Conservation (phyloP, 2,888 invertebrate genomes). For the Campoplex capitator region DNA sequence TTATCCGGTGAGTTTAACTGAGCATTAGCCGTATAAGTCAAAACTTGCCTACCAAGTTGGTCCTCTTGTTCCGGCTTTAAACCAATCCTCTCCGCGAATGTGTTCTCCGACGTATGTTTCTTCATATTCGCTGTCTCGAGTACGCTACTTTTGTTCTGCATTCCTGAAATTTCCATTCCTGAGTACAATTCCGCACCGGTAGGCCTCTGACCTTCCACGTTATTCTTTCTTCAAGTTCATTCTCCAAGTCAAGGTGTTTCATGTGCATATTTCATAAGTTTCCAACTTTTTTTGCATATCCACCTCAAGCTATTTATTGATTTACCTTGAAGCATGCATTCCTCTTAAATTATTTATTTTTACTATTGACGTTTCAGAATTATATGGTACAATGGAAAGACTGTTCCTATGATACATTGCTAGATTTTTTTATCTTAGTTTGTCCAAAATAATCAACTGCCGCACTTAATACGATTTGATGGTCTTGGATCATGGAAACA, state of each 20-base stretch:
- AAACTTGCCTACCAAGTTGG: slow-evolving; percentile 79
- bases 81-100: slow-evolving; percentile 54
- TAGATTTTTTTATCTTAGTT: background rate
- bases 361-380: background rate
- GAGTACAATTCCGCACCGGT: slow-evolving; percentile 51
- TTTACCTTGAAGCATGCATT: background rate
- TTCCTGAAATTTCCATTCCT: slow-evolving; percentile 58
- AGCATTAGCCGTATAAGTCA: slow-evolving; percentile 81
- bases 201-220: slow-evolving; percentile 7
- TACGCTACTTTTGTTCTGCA: slow-evolving; percentile 50
- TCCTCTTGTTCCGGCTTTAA: slow-evolving; percentile 56
- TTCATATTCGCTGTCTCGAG: slow-evolving; percentile 64
- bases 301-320: background rate
- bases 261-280: slow-evolving; percentile 1
- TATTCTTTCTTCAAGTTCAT: slow-evolving; percentile 35
- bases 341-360: background rate
- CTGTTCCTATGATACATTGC: background rate
- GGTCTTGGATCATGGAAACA: background rate
- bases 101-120: slow-evolving; percentile 70
- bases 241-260: slow-evolving; percentile 14
- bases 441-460: background rate
- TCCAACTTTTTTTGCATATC: background rate
- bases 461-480: background rate
- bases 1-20: slow-evolving; percentile 76
- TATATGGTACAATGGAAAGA: too few relatives aligned